Conservation (phyloP, 2,113 vertebrate genomes). For the Sardina pilchardus region DNA sequence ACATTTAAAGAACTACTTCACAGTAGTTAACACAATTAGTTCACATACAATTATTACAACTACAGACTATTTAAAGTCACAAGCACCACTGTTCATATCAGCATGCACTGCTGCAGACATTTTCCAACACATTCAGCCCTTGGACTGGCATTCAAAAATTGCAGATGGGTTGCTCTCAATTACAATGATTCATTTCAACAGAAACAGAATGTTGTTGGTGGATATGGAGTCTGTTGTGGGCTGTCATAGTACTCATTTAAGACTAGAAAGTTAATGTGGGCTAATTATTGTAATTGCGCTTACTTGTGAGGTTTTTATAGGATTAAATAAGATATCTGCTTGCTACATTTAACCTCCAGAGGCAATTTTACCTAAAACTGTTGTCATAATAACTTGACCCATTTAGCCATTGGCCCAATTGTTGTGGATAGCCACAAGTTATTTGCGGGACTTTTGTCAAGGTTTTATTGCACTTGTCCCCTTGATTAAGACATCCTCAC, state of each 20-base stretch:
- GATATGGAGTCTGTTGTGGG: neutral
- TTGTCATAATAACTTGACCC: neutral
- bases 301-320: neutral
- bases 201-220: constrained; percentile 9
- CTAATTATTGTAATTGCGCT: constrained; percentile 6
- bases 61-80: neutral
- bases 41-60: neutral
- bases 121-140: neutral
- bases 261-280: neutral
- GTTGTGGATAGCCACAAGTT: neutral
- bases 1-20: neutral
- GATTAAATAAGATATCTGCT: neutral
- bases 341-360: neutral
- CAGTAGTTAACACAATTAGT: neutral
- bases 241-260: neutral
- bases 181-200: neutral
- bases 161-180: neutral
- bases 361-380: neutral
- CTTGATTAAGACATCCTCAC: neutral
- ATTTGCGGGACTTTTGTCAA: neutral
- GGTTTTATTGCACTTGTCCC: neutral
- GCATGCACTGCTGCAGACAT: neutral
- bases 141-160: neutral
- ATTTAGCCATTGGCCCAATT: constrained; percentile 1
- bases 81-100: neutral